A percentile compares a stretch with the other conserved stretches of the same genome.
Conservation (phyloP, 1,140 invertebrate genomes). For the Laupala kohalensis region DNA sequence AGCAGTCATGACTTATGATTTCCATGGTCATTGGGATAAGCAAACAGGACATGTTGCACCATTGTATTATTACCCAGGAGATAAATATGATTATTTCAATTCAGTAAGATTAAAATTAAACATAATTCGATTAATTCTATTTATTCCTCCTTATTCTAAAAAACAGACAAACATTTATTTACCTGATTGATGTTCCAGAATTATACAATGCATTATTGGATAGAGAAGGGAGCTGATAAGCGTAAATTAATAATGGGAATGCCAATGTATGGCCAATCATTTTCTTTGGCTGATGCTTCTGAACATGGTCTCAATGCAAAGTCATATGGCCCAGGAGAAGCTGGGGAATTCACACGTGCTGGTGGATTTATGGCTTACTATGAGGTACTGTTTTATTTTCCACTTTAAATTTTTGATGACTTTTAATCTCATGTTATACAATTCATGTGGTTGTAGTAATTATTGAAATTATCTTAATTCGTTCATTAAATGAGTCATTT, state of each 20-base stretch:
- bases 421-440: neutral
- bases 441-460: neutral
- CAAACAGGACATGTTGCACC: constrained; percentile 35
- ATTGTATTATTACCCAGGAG: constrained; percentile 28
- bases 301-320: constrained; percentile 50
- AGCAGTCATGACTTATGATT: constrained; percentile 36
- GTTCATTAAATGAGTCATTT: too few species aligned
- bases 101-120: constrained; percentile 22
- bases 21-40: constrained; percentile 36
- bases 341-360: constrained; percentile 64
- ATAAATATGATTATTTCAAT: constrained; percentile 30
- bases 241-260: constrained; percentile 68
- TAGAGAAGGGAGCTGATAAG: constrained; percentile 55
- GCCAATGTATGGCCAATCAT: constrained; percentile 74
- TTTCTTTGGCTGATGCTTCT: constrained; percentile 50
- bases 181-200: constrained; percentile 7
- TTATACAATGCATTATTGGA: constrained; percentile 70
- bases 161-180: too few species aligned
- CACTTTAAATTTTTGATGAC: neutral
- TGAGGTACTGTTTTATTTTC: constrained; percentile 37
- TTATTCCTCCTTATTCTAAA: too few species aligned
- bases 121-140: neutral
- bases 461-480: neutral
- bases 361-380: constrained; percentile 74
- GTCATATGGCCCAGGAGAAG: constrained; percentile 57